Evolutionary conservation across 2,113 vertebrate genomes (phyloP).

Genomic region (Marmota monax): DNA sequence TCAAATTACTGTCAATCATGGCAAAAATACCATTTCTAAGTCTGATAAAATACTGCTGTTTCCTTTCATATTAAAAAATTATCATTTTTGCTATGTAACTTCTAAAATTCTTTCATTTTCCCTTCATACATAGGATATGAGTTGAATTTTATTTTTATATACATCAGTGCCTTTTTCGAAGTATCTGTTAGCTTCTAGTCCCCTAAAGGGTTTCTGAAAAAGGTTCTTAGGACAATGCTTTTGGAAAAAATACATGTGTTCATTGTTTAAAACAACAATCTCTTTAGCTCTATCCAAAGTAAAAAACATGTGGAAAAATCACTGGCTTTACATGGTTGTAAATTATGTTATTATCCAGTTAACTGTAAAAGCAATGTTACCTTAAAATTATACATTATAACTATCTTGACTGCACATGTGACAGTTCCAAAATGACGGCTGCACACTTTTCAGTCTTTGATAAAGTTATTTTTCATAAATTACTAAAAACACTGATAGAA

Average conservation of each 20-base stretch:
- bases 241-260: not conserved
- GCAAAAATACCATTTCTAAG: not conserved
- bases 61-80: conserved; percentile 1
- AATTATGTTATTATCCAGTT: conserved; percentile 41
- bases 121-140: not conserved
- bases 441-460: conserved; percentile 5
- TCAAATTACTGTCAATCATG: not conserved
- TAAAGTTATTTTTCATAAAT: conserved; percentile 44
- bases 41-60: conserved; percentile 55
- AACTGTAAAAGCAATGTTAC: not conserved
- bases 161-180: not conserved
- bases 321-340: not conserved
- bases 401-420: conserved; percentile 31
- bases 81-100: not conserved
- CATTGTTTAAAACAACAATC: not conserved
- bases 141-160: conserved; percentile 48
- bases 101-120: conserved; percentile 44
- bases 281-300: conserved; percentile 20
- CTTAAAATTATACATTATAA: conserved; percentile 38
- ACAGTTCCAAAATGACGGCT: conserved; percentile 24
- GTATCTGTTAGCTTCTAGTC: not conserved
- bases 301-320: conserved; percentile 10
- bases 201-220: not conserved
- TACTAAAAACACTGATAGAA: conserved; percentile 24
- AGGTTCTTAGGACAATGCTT: not conserved